These are phyloP conservation scores for Salarias fasciatus DNA, from an alignment of 2,797 vertebrate species.

Conservation along the genomic window DNA sequence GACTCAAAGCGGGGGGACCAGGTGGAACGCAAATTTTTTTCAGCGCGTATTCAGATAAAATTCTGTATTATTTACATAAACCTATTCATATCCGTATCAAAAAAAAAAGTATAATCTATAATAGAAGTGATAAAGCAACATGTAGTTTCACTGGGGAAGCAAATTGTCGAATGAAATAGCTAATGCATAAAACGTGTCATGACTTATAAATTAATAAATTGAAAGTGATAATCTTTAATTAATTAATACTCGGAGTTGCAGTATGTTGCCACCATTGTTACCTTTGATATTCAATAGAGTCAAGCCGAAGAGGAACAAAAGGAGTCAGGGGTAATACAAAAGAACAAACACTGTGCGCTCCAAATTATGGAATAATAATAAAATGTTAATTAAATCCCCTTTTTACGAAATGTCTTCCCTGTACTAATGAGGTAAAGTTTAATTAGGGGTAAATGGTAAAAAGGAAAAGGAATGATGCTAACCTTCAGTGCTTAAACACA, in stretches of 20 bases:
- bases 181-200: neutral
- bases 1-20: conserved; percentile 61
- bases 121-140: neutral
- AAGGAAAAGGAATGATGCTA: conserved; percentile 58
- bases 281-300: conserved; percentile 78
- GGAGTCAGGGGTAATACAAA: conserved; percentile 61
- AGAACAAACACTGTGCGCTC: conserved; percentile 71
- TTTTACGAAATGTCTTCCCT: conserved; percentile 75
- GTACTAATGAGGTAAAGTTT: conserved; percentile 78
- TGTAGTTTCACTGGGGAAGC: conserved; percentile 1
- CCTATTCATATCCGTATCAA: conserved; percentile 9
- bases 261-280: conserved; percentile 66
- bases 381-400: conserved; percentile 78
- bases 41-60: neutral
- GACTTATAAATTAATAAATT: conserved; percentile 41
- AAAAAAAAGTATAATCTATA: neutral
- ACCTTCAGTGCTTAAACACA: conserved; percentile 65
- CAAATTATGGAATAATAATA: conserved; percentile 77
- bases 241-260: conserved; percentile 51
- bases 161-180: neutral
- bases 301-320: conserved; percentile 68
- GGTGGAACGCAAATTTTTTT: conserved; percentile 50
- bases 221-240: conserved; percentile 48
- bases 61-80: neutral
- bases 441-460: conserved; percentile 76